phyloP scores from a whole-genome alignment of 2,113 vertebrate genomes.

The Anoplopoma fimbria region DNA sequence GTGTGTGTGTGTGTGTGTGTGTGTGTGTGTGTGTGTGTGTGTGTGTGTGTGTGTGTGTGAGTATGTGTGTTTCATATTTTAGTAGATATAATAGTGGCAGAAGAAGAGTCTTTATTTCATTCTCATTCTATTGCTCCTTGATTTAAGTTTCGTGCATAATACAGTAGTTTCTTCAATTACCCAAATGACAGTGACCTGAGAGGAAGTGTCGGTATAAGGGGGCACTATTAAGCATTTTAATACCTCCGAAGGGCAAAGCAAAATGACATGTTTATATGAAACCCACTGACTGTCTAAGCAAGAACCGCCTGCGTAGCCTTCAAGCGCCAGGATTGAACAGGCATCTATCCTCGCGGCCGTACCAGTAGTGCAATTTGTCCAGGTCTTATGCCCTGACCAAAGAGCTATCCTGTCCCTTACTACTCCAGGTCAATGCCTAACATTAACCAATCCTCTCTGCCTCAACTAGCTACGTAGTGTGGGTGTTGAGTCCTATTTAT shows the following conservation, averaged over 20 bases:
- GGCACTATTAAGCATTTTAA: background rate
- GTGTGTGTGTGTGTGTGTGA: background rate
- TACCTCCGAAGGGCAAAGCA: background rate
- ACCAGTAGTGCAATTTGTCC: background rate
- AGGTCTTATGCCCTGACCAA: background rate
- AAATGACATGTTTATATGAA: constrained; percentile 2
- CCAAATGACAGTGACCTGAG: background rate
- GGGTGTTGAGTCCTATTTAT: background rate
- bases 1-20: constrained; percentile 1
- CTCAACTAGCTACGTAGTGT: background rate
- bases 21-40: constrained; percentile 6
- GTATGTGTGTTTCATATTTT: background rate
- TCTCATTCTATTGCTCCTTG: background rate
- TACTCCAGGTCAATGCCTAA: background rate
- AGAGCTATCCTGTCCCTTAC: background rate
- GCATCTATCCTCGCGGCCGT: background rate
- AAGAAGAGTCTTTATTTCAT: background rate
- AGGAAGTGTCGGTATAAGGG: background rate
- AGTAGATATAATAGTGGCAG: constrained; percentile 2
- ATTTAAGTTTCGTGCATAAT: constrained; percentile 2
- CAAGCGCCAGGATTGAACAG: background rate
- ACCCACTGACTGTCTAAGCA: background rate
- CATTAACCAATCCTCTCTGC: background rate
- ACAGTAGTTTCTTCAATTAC: background rate
- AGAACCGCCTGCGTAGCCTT: background rate